A percentile compares a stretch with the other conserved stretches of the same genome.
Evolutionary conservation across 1,140 invertebrate species (phyloP).

Genomic region (Cardiocondyla obscurior): DNA sequence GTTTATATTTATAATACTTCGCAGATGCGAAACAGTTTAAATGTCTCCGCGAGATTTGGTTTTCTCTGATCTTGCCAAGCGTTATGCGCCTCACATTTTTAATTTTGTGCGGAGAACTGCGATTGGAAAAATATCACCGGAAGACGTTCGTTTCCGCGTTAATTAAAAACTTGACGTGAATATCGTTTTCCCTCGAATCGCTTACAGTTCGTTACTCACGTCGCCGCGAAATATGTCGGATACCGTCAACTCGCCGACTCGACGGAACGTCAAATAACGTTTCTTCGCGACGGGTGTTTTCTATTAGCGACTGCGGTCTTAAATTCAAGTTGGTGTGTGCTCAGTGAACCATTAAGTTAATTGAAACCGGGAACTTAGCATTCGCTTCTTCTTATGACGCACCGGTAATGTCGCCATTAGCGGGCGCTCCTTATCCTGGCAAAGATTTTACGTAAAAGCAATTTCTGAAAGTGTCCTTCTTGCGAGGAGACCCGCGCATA

Average conservation of each 20-base stretch:
- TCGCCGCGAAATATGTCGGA: neutral
- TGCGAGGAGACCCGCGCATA: neutral
- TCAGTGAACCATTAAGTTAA: constrained; percentile 48
- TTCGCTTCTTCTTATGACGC: constrained; percentile 36
- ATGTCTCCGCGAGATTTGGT: neutral
- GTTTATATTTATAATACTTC: neutral
- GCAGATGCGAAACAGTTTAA: no score
- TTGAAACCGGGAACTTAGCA: constrained; percentile 47
- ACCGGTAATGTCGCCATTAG: constrained; percentile 64
- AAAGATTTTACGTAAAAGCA: constrained; percentile 12
- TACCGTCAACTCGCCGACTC: neutral
- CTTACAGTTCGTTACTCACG: neutral
- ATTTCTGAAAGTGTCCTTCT: constrained; percentile 21
- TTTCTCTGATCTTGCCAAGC: no score
- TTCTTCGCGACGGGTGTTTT: neutral
- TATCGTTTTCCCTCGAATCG: no score
- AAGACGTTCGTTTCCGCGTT: neutral
- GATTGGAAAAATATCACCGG: neutral
- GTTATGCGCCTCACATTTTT: no score
- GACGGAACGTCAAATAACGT: neutral
- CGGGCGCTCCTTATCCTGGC: constrained; percentile 43
- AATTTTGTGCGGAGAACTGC: no score
- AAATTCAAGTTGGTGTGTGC: constrained; percentile 30
- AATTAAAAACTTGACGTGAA: no score
- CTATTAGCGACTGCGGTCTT: constrained; percentile 15